phyloP scores from a whole-genome alignment of 1,140 invertebrate genomes.

The Nomia melanderi region DNA sequence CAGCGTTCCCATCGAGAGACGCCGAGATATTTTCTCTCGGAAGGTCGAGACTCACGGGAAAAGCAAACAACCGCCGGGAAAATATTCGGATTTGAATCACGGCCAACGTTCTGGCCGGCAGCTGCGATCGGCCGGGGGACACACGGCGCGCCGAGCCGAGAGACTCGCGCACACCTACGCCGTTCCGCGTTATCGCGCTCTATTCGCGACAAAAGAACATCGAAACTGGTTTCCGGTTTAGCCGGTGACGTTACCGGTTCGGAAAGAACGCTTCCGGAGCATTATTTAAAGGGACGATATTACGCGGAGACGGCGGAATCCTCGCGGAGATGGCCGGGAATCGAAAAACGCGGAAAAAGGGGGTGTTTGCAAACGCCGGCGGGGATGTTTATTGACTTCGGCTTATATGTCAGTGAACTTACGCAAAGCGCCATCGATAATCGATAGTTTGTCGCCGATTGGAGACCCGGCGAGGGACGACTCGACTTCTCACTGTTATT shows the following conservation, averaged over 20 bases:
- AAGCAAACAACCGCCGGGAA: slow-evolving; percentile 4
- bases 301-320: slow-evolving; percentile 3
- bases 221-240: slow-evolving; percentile 48
- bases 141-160: too few relatives aligned
- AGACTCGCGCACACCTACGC: slow-evolving; percentile 23
- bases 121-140: too few relatives aligned
- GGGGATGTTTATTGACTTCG: slow-evolving; percentile 51
- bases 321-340: background rate
- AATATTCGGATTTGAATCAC: slow-evolving; percentile 25
- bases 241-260: slow-evolving; percentile 21
- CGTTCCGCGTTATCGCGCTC: slow-evolving; percentile 26
- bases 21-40: background rate
- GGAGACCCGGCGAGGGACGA: slow-evolving; percentile 41
- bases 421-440: slow-evolving; percentile 59
- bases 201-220: slow-evolving; percentile 46
- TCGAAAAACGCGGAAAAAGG: background rate
- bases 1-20: background rate
- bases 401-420: slow-evolving; percentile 61
- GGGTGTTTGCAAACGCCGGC: background rate
- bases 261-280: background rate
- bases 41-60: background rate
- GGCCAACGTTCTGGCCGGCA: slow-evolving; percentile 10
- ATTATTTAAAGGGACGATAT: background rate
- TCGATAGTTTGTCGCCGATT: slow-evolving; percentile 56
- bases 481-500: slow-evolving; percentile 54